These are phyloP conservation scores for Neoascia interrupta DNA, from an alignment of 2,888 invertebrate genomes.

Conservation along the genomic window DNA sequence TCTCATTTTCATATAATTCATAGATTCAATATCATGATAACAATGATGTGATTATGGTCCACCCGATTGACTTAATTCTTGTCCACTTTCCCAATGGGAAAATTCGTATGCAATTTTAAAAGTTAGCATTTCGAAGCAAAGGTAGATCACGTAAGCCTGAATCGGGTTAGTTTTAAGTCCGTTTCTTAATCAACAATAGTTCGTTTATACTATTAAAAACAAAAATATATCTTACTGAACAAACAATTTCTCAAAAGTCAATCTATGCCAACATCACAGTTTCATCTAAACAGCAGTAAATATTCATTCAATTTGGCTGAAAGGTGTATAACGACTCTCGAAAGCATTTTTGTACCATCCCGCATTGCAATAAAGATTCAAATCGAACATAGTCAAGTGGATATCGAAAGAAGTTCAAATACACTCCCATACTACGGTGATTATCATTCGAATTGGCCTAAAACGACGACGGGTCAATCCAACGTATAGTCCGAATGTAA, in stretches of 20 bases:
- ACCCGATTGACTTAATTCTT: too few species aligned
- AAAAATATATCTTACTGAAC: too few species aligned
- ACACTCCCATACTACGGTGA: constrained; percentile 5
- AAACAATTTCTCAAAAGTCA: background rate
- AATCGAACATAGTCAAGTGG: constrained; percentile 32
- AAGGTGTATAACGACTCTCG: constrained; percentile 25
- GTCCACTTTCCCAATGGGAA: too few species aligned
- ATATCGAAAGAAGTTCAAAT: constrained; percentile 1
- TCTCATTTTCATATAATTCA: too few species aligned
- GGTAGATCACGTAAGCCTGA: too few species aligned
- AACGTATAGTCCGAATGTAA: background rate
- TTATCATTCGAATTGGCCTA: constrained; percentile 53
- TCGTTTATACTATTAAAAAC: too few species aligned
- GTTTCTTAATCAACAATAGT: too few species aligned
- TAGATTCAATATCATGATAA: too few species aligned
- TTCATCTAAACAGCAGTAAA: background rate
- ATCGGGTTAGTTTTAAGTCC: too few species aligned
- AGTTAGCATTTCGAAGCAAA: too few species aligned
- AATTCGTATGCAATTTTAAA: too few species aligned
- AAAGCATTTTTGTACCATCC: background rate
- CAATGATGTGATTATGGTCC: too few species aligned
- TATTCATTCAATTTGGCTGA: constrained; percentile 44
- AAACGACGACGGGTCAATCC: constrained; percentile 34
- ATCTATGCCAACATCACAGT: constrained; percentile 3
- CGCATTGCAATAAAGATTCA: constrained; percentile 53